These are phyloP conservation scores for Petroica traversi DNA, from an alignment of 2,113 vertebrate species.

Conservation along the genomic window DNA sequence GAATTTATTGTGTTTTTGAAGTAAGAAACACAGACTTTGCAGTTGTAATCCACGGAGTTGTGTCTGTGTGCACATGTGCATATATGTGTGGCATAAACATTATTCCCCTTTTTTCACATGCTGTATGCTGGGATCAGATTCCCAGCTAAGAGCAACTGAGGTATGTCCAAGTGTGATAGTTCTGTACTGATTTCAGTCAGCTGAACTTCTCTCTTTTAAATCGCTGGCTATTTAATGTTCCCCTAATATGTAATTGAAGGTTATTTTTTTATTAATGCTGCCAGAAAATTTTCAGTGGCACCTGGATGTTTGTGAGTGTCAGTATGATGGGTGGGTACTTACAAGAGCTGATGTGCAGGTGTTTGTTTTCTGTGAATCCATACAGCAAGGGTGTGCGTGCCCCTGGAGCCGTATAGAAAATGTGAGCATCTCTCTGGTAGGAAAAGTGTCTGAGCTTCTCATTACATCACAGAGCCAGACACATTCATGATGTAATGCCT, in stretches of 20 bases:
- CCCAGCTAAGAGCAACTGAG: not conserved
- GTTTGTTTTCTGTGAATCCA: not conserved
- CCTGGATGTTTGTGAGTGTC: not conserved
- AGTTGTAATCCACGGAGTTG: not conserved
- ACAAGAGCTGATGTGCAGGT: not conserved
- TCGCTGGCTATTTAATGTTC: not conserved
- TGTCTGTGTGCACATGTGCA: not conserved
- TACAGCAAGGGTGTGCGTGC: rapidly evolving
- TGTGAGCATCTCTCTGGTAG: rapidly evolving
- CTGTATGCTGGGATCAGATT: not conserved
- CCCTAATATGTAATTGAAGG: not conserved
- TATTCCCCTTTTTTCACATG: not conserved
- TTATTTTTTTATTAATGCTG: not conserved
- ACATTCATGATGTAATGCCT: not conserved
- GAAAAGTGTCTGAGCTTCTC: not conserved
- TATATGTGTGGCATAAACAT: not conserved
- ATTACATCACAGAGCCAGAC: not conserved
- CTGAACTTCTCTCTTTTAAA: not conserved
- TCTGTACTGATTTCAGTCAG: not conserved
- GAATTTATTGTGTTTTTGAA: not conserved
- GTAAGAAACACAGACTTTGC: not conserved
- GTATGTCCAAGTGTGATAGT: not conserved
- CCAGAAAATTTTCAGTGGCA: not conserved
- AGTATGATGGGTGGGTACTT: not conserved
- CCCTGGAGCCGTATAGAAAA: not conserved